phyloP scores from a whole-genome alignment of 2,888 invertebrate genomes.

The Scaptomyza reducta region DNA sequence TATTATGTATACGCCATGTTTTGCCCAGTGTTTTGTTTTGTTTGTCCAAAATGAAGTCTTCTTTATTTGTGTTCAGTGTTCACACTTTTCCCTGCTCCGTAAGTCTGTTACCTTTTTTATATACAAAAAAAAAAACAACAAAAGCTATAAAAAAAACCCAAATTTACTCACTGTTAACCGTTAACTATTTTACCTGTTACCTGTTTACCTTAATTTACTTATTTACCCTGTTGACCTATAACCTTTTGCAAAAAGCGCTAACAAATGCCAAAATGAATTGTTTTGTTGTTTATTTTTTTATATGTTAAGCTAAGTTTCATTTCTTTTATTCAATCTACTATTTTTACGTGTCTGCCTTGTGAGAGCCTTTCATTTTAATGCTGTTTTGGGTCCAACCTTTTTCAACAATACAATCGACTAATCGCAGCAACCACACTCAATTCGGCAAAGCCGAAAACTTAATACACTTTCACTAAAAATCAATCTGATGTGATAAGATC shows the following conservation, averaged over 20 bases:
- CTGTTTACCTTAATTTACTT: conserved; percentile 42
- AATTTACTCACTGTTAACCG: conserved; percentile 64
- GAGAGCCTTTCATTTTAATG: conserved; percentile 76
- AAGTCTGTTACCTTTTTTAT: conserved; percentile 57
- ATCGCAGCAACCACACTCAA: conserved; percentile 16
- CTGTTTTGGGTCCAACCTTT: conserved; percentile 73
- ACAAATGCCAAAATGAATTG: conserved; percentile 47
- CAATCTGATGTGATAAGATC: not conserved
- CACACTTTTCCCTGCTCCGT: conserved; percentile 80
- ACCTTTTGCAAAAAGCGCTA: conserved; percentile 43
- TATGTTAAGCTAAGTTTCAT: conserved; percentile 57
- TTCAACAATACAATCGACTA: conserved; percentile 50
- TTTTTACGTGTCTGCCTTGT: conserved; percentile 57
- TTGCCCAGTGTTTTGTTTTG: conserved; percentile 58
- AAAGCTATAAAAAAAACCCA: conserved; percentile 10
- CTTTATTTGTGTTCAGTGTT: conserved; percentile 82
- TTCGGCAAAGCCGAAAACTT: conserved; percentile 12
- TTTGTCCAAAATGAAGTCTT: conserved; percentile 61
- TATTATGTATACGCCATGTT: conserved; percentile 68
- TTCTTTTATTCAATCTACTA: conserved; percentile 57
- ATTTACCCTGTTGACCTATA: conserved; percentile 53
- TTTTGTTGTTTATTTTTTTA: conserved; percentile 38
- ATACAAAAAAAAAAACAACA: conserved; percentile 23
- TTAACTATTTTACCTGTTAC: conserved; percentile 65
- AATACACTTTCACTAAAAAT: conserved; percentile 18